Evolutionary conservation across 1,140 invertebrate genomes (phyloP), one percentile per base, ranked within the genome.

Genomic region (Lepidurus packardi): DNA sequence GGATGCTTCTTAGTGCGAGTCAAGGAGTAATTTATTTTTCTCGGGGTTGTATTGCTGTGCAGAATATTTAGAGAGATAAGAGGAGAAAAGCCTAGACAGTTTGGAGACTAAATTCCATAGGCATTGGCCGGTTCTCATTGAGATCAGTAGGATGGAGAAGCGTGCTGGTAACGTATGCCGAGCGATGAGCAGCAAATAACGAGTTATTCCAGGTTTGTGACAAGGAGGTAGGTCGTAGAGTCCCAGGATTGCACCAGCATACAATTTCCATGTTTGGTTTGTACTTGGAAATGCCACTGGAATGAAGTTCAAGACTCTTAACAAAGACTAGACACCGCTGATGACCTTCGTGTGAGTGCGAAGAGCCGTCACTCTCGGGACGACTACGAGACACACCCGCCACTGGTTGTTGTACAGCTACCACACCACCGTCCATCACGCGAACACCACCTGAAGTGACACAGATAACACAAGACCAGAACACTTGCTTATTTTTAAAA

Each of bases 291-390:
- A 65, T 65, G 53, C n/a, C 53, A 65, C 41, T 47, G 42, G 25
- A 7, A 53, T 77, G 76, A 45, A 45, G 7, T 21, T 77, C 76
- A 1, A 25, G 21, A 4, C 45, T 34, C 43, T 77, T 77, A 7
- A 43, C 73, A 47, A 79, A 79, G 34, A 79, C n/a, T 24, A 74
- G 73, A 74, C 78, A 79, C 1, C 78, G 78, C 34, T 79, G 78
- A 75, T 79, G 78, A 7, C 78, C 78, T 45, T 75, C 73, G 78
- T 79, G 78, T 45, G 45, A 65, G 21, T 77, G 76, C 76, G 76
- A 77, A 11, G 76, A 77, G 16, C 44, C 45, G 5, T 45, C 45
- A 47, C 65, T 45, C 10, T 77, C 76, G 4, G 44, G 76, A 9
- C 65, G 75, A 44, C 47, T 44, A 16, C 75, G 75, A 41, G 65